phyloP scores from a whole-genome alignment of 2,888 invertebrate genomes.

The Drosophila lacicola region DNA sequence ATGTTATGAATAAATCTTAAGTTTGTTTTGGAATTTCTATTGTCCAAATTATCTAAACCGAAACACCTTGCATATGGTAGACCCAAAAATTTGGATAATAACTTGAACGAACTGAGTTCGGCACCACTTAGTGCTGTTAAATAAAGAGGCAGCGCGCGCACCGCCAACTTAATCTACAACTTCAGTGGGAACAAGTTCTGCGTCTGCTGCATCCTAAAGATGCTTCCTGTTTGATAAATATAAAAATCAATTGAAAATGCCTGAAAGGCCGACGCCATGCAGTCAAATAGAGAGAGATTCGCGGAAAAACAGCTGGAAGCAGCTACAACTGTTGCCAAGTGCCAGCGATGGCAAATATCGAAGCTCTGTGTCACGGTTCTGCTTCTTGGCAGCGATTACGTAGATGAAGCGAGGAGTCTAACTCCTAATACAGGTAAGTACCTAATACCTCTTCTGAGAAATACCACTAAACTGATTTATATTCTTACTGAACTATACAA shows the following conservation, averaged over 20 bases:
- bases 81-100: slow-evolving; percentile 4
- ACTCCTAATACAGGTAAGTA: neutral
- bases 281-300: slow-evolving; percentile 66
- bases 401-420: neutral
- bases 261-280: slow-evolving; percentile 70
- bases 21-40: no score
- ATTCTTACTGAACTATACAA: no score
- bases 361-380: slow-evolving; percentile 16
- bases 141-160: slow-evolving; percentile 43
- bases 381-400: slow-evolving; percentile 3
- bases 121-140: slow-evolving; percentile 65
- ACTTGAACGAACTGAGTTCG: slow-evolving; percentile 22
- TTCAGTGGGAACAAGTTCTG: slow-evolving; percentile 60
- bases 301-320: slow-evolving; percentile 76
- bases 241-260: slow-evolving; percentile 75
- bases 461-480: no score
- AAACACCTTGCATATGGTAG: slow-evolving; percentile 50
- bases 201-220: slow-evolving; percentile 54
- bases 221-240: slow-evolving; percentile 79
- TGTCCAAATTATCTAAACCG: neutral
- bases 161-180: slow-evolving; percentile 17
- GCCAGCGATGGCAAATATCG: slow-evolving; percentile 14
- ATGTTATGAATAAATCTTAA: no score
- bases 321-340: slow-evolving; percentile 33
- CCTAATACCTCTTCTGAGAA: no score